Percentiles rank a stretch among this genome's conserved stretches.
phyloP scores from a whole-genome alignment of 2,888 invertebrate species.

The Nezara viridula region DNA sequence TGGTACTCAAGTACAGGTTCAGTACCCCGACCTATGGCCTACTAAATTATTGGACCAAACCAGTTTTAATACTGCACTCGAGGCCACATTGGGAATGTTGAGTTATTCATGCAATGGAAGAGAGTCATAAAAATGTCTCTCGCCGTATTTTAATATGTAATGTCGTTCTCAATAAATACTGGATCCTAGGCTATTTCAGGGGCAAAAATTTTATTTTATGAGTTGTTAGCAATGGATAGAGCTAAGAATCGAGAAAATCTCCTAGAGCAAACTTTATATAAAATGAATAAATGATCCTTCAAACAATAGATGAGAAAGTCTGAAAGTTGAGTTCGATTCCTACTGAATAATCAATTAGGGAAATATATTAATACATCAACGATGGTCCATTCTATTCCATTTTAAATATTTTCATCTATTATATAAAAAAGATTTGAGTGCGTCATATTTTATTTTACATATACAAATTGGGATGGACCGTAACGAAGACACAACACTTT shows the following conservation, averaged over 20 bases:
- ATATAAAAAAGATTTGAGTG: too few species aligned
- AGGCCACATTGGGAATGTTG: neutral
- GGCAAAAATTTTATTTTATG: neutral
- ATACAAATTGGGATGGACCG: too few species aligned
- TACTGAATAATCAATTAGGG: too few species aligned
- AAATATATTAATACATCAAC: too few species aligned
- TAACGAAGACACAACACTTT: too few species aligned
- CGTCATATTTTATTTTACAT: too few species aligned
- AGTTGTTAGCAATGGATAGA: neutral
- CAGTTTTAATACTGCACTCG: neutral
- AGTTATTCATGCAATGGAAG: neutral
- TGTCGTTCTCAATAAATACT: neutral
- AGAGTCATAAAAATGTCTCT: neutral
- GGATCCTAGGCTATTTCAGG: too few species aligned
- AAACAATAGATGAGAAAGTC: too few species aligned
- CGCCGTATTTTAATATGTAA: neutral
- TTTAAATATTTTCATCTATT: too few species aligned
- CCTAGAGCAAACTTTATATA: neutral
- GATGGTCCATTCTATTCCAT: too few species aligned
- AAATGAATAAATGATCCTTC: neutral
- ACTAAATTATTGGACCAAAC: neutral
- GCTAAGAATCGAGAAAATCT: neutral
- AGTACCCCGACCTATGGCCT: neutral
- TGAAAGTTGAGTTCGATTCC: too few species aligned
- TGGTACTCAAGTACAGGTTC: neutral